These are phyloP conservation scores for Ptilodon capucinus DNA, from an alignment of 2,888 invertebrate genomes.

Conservation along the genomic window DNA sequence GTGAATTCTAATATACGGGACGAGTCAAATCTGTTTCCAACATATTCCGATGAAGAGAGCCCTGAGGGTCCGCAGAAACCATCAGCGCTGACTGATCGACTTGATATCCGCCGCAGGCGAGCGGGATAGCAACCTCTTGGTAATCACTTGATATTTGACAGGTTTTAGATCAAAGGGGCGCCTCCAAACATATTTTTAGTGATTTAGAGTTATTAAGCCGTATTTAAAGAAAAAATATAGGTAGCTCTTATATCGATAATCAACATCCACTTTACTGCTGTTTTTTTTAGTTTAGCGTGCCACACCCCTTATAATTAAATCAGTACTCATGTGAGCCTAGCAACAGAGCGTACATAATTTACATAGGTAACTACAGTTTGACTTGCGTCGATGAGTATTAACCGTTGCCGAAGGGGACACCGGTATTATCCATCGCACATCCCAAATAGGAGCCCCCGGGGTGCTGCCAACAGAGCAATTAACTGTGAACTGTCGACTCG, in stretches of 20 bases:
- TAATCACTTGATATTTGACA: background rate
- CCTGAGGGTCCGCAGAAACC: background rate
- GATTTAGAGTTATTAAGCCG: no score
- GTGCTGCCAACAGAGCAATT: background rate
- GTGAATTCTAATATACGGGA: background rate
- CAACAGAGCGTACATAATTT: background rate
- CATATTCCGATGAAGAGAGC: conserved; percentile 21
- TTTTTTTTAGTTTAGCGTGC: no score
- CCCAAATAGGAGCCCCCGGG: conserved; percentile 22
- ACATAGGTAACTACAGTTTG: background rate
- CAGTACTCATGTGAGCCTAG: no score
- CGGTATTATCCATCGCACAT: conserved; percentile 20
- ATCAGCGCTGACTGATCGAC: background rate
- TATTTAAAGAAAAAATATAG: no score
- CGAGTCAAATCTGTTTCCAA: conserved; percentile 10
- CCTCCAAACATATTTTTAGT: no score
- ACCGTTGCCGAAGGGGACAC: conserved; percentile 2
- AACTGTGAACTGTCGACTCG: background rate
- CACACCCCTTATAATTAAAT: no score
- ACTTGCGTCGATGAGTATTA: background rate
- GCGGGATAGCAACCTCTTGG: background rate
- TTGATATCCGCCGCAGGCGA: background rate
- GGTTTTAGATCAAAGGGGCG: no score
- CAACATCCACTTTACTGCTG: no score
- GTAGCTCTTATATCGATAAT: no score